Evolutionary conservation across 2,888 invertebrate genomes (phyloP), one percentile per base, ranked within the genome.

Genomic region (Cephus nigrinus): DNA sequence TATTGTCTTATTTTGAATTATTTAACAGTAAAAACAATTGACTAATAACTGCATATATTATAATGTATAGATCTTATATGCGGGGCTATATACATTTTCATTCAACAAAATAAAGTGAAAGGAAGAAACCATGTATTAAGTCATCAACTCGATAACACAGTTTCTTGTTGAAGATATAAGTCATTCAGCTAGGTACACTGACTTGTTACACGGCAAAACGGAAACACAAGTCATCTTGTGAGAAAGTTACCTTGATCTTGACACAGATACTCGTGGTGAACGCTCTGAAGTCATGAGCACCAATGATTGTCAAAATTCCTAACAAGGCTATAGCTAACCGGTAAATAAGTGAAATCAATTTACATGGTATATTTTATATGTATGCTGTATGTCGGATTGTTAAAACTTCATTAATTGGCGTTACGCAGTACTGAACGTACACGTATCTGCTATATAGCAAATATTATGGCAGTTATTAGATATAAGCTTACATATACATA

Each of bases 171-270:
- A 23, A 55, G 55, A 55, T 15, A 15, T 23, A 55, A 23, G 55
- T 55, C 55, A 55, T 55, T 55, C 55, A 55, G 55, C 55, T 55
- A 55, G 55, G 55, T 55, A 55, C 55, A 55, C 23, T 55, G 55
- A 55, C 55, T 55, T 55, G 0, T 55, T 55, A 55, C 55, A 55
- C 23, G 23, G 23, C 23, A 15, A 23, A 23, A 55, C 15, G 23
- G 23, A 55, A 55, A 23, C 55, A 23, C 55, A 55, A 55, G 55
- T 23, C 55, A 55, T 55, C 55, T 55, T 55, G 23, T 23, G 55
- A n/a, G 73, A 76, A 76, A 76, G 76, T 15, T 73, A 11, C 40
- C 32, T 68, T 73, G 30, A 73, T 68, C 68, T 69, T 33, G 55
- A 68, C 34, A 68, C 34, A 12, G 32, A 12, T 32, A 23, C 55